Percentiles rank a stretch among this genome's conserved stretches.
Conservation (phyloP, 2,113 vertebrate species). For the Otolemur garnettii region DNA sequence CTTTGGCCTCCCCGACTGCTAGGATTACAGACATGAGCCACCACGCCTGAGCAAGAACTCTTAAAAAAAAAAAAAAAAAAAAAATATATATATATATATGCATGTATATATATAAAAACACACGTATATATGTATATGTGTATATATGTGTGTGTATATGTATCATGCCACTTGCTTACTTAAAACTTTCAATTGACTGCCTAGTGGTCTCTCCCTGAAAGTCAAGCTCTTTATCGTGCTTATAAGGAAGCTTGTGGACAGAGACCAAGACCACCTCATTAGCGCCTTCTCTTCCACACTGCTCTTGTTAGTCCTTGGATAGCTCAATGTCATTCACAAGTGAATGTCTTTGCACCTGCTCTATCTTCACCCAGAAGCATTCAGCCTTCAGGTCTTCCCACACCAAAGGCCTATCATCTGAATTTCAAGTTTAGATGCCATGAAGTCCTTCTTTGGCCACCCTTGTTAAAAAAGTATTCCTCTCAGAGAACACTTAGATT, state of each 20-base stretch:
- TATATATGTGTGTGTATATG: too few relatives aligned
- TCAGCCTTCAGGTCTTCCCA: neutral
- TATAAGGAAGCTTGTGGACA: neutral
- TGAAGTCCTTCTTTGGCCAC: too few relatives aligned
- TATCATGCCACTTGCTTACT: neutral
- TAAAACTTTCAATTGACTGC: neutral
- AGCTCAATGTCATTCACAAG: too few relatives aligned
- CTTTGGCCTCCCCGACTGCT: too few relatives aligned
- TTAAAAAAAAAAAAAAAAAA: too few relatives aligned
- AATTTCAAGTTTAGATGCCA: neutral
- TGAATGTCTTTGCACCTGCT: neutral
- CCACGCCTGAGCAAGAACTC: too few relatives aligned
- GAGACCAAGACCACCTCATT: too few relatives aligned
- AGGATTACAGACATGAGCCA: too few relatives aligned
- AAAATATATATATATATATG: too few relatives aligned
- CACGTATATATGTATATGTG: too few relatives aligned
- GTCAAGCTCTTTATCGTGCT: neutral
- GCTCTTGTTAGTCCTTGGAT: too few relatives aligned
- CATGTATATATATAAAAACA: too few relatives aligned
- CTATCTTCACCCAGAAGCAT: neutral
- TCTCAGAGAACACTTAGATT: neutral
- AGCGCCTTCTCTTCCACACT: fast-evolving
- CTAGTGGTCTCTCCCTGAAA: neutral
- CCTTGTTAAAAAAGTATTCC: neutral
- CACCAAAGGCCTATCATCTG: neutral